phyloP scores from a whole-genome alignment of 2,113 vertebrate species.

The Osmerus mordax region DNA sequence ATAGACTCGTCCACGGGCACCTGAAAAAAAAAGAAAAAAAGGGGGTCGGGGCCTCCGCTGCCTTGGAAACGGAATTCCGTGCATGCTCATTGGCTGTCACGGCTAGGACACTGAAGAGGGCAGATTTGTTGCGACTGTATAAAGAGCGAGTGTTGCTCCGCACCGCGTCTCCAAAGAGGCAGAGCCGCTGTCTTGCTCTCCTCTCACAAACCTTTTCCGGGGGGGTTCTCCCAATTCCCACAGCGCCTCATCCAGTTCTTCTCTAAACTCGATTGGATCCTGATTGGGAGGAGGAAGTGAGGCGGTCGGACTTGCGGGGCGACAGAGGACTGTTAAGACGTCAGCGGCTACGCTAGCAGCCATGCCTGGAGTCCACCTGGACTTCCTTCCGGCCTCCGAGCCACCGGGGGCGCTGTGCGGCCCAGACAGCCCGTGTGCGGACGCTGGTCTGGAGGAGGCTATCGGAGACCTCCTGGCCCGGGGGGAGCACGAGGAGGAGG shows the following conservation, averaged over 20 bases:
- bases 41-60: slow-evolving; percentile 52
- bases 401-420: slow-evolving; percentile 32
- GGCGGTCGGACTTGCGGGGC: background rate
- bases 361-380: slow-evolving; percentile 82
- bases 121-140: slow-evolving; percentile 53
- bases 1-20: slow-evolving; percentile 60
- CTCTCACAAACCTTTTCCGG: background rate
- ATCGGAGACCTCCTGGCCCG: slow-evolving; percentile 62
- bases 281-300: background rate
- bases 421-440: slow-evolving; percentile 53
- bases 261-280: background rate
- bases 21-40: slow-evolving; percentile 58
- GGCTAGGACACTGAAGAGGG: slow-evolving; percentile 43
- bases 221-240: background rate
- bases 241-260: background rate
- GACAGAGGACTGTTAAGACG: background rate
- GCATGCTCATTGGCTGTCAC: slow-evolving; percentile 61
- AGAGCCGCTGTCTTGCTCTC: slow-evolving; percentile 16
- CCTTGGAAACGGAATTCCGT: slow-evolving; percentile 59
- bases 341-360: background rate
- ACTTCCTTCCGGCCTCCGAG: slow-evolving; percentile 53
- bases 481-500: slow-evolving; percentile 39
- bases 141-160: slow-evolving; percentile 53
- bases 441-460: slow-evolving; percentile 66
- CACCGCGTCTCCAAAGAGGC: slow-evolving; percentile 24